Percentiles rank a stretch among this genome's conserved stretches.
These are phyloP conservation scores for Caenorhabditis auriculariae DNA, from an alignment of 2,888 invertebrate genomes.

Conservation along the genomic window DNA sequence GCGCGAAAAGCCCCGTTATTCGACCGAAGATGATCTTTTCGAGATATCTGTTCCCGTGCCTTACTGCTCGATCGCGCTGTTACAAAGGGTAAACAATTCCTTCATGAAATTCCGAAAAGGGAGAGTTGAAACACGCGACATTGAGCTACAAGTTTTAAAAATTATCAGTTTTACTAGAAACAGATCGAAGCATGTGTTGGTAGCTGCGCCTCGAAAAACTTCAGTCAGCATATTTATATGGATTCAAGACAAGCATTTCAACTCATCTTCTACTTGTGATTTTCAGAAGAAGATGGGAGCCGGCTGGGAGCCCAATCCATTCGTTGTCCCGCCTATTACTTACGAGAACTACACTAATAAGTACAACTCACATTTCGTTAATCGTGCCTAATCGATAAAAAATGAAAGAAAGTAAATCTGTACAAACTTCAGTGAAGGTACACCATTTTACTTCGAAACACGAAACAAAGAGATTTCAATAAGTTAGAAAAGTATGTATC, in stretches of 20 bases:
- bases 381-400: too few species aligned
- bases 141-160: too few species aligned
- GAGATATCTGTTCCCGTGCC: constrained; percentile 34
- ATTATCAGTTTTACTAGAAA: too few species aligned
- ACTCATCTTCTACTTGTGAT: too few species aligned
- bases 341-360: constrained; percentile 23
- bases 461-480: too few species aligned
- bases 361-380: constrained; percentile 25
- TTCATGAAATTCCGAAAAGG: background rate
- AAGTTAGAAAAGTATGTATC: too few species aligned
- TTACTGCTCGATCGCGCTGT: constrained; percentile 29
- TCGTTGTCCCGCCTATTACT: constrained; percentile 25
- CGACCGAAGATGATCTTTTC: constrained; percentile 23
- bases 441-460: too few species aligned
- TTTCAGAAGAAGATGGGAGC: constrained; percentile 12
- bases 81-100: constrained; percentile 23
- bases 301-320: constrained; percentile 27
- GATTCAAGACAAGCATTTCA: too few species aligned
- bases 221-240: too few species aligned
- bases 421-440: background rate
- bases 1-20: constrained; percentile 25
- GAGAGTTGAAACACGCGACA: background rate
- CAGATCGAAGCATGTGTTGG: too few species aligned
- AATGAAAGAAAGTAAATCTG: constrained; percentile 7
- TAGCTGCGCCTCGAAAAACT: too few species aligned